Evolutionary conservation across 2,113 vertebrate species (phyloP), one percentile per base, ranked within the genome.

Genomic region (Syrrhaptes paradoxus): DNA sequence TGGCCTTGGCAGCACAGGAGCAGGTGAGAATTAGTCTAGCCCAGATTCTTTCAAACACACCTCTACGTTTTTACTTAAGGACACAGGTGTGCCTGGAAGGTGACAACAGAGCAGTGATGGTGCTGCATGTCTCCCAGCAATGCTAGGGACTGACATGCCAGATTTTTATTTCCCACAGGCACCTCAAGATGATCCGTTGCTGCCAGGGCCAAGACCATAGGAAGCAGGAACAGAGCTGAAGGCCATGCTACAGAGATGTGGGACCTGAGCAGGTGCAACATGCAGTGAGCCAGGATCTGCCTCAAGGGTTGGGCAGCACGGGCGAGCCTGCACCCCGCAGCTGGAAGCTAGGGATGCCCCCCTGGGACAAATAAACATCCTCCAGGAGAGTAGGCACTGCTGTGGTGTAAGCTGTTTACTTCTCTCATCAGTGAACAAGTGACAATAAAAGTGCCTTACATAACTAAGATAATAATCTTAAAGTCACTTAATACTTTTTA

Each of bases 281-380:
- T 11, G 31, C 52, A 32, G 20, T 14, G 52, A 85, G 17, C 6
- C 13, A 59, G 38, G 11, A 24, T n/a, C 46, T 49, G 5, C 11
- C 70, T 73, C 41, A 49, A 62, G 51, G 2, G 6, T 2, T 81
- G 65, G 70, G 26, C 12, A 57, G n/a, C 28, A 41, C 8, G 10
- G 7, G 34, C 9, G n/a, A 61, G 17, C 43, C 31, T 51, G 16
- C 2, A 11, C 7, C 17, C n/a, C 1, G 0, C 11, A 57, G 15
- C 13, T 38, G 34, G 72, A 46, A 83, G 45, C 3, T 26, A 32
- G 20, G 31, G 11, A 25, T 66, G 22, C 8, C 18, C 65, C 45
- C 13, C 18, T 32, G 46, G 59, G 31, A n/a, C 31, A 87, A 58
- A 83, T 12, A 32, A 55, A 54, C 13, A 34, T 8, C 26, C 15